Evolutionary conservation across 2,797 vertebrate species (phyloP).

Genomic region (Sitta carolinensis): DNA sequence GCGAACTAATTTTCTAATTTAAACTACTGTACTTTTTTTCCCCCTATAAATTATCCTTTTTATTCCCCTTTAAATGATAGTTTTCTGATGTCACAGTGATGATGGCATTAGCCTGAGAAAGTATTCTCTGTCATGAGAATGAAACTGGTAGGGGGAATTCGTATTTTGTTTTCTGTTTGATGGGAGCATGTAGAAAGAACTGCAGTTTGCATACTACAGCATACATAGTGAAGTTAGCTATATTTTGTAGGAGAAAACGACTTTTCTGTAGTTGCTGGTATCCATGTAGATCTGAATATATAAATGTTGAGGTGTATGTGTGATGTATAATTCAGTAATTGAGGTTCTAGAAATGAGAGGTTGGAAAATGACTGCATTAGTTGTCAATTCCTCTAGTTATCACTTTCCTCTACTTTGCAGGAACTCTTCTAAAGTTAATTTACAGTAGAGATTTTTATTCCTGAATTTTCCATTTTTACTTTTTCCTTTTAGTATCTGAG

Average conservation of each 20-base stretch:
- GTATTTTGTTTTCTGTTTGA: neutral
- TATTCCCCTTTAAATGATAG: neutral
- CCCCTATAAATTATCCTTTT: neutral
- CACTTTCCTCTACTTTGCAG: constrained; percentile 14
- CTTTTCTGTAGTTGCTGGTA: neutral
- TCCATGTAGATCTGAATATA: neutral
- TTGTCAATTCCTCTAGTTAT: neutral
- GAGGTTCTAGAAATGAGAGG: neutral
- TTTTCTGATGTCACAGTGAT: neutral
- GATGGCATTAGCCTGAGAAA: neutral
- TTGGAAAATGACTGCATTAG: neutral
- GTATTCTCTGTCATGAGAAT: neutral
- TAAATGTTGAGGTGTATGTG: neutral
- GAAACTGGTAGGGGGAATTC: fast-evolving
- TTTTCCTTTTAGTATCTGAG: constrained; percentile 16
- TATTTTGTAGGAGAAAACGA: neutral
- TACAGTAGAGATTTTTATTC: constrained; percentile 35
- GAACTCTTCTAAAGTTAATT: constrained; percentile 32
- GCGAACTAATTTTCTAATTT: neutral
- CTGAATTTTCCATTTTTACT: neutral
- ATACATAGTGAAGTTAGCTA: neutral
- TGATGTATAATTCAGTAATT: neutral
- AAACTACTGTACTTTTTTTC: neutral
- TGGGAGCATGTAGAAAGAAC: neutral
- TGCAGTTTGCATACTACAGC: neutral